phyloP scores from a whole-genome alignment of 1,140 invertebrate genomes.

The Bombus impatiens region DNA sequence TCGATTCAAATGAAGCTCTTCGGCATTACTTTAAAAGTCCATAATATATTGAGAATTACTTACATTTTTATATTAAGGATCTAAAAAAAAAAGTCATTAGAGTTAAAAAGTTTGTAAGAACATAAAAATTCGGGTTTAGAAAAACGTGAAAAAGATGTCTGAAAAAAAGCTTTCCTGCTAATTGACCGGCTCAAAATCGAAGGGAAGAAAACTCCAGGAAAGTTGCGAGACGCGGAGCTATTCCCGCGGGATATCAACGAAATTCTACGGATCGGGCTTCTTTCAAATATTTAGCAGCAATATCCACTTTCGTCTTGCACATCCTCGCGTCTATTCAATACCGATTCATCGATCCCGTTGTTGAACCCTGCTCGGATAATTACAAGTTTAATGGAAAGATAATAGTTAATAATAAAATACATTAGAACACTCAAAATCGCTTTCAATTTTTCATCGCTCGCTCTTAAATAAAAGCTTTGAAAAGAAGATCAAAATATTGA shows the following conservation, averaged over 20 bases:
- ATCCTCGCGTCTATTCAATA: constrained; percentile 59
- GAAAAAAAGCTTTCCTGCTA: constrained; percentile 58
- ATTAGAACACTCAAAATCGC: not conserved
- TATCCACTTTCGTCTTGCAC: constrained; percentile 75
- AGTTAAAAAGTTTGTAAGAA: too few relatives aligned
- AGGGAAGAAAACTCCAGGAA: constrained; percentile 49
- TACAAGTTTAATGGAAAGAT: not conserved
- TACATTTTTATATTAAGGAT: not conserved
- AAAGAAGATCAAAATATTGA: not conserved
- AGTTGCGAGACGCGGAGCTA: constrained; percentile 59
- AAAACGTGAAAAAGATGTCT: not conserved
- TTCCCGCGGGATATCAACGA: constrained; percentile 68
- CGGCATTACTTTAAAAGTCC: not conserved
- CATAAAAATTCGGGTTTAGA: not conserved
- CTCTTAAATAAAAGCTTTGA: not conserved
- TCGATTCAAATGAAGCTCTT: not conserved
- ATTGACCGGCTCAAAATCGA: constrained; percentile 63
- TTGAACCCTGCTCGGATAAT: constrained; percentile 25
- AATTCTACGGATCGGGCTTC: constrained; percentile 66
- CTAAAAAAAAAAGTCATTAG: not conserved
- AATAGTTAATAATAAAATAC: not conserved
- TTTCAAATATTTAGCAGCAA: constrained; percentile 78
- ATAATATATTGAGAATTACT: not conserved
- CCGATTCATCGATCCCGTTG: constrained; percentile 61
- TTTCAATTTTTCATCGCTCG: not conserved